phyloP scores from a whole-genome alignment of 2,888 invertebrate species.

The Marronus borbonicus region DNA sequence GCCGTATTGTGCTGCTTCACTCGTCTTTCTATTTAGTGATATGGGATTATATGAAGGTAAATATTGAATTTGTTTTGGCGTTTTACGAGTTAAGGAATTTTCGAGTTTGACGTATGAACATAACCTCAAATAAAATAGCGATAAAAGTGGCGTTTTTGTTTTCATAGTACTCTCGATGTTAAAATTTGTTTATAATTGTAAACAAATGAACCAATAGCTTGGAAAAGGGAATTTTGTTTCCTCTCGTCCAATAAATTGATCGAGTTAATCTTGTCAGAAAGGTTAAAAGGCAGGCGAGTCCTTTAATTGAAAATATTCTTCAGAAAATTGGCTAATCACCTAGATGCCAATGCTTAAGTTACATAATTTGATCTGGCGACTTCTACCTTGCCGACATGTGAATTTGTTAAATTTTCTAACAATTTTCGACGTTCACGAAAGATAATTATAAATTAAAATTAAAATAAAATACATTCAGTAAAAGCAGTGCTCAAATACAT shows the following conservation, averaged over 20 bases:
- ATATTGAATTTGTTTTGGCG: conserved; percentile 25
- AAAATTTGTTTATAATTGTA: too few species aligned
- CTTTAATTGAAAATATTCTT: conserved; percentile 7
- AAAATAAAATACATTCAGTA: too few species aligned
- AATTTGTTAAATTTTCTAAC: not conserved
- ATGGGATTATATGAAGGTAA: conserved; percentile 67
- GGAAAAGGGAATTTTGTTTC: not conserved
- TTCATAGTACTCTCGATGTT: too few species aligned
- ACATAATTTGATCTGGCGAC: conserved; percentile 16
- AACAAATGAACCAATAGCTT: too few species aligned
- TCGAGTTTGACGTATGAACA: not conserved
- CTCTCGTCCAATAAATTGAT: too few species aligned
- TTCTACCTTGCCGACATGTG: not conserved
- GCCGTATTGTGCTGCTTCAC: conserved; percentile 6
- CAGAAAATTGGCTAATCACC: conserved; percentile 27
- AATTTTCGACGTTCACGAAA: not conserved
- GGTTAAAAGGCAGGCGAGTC: not conserved
- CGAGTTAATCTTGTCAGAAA: conserved; percentile 6
- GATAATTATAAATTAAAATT: too few species aligned
- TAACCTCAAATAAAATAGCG: not conserved
- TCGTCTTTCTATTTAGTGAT: conserved; percentile 55
- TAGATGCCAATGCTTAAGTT: conserved; percentile 6
- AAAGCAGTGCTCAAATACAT: too few species aligned
- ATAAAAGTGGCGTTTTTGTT: not conserved
- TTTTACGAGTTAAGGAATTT: not conserved